Evolutionary conservation across 2,888 invertebrate genomes (phyloP).

Genomic region (Pyrochroa serraticornis): DNA sequence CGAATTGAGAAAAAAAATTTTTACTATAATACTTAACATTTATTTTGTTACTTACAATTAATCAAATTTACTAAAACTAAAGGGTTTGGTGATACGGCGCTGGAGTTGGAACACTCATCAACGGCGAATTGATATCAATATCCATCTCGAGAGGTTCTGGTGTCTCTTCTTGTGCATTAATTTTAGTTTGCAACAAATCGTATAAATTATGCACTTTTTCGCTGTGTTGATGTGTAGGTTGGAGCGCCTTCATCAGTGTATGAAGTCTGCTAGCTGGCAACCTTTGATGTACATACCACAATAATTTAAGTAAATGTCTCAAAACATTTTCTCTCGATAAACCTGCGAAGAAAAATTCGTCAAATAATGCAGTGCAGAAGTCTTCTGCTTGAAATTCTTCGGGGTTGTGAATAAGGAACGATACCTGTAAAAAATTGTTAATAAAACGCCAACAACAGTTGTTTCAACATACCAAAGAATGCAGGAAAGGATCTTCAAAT

Average conservation of each 20-base stretch:
- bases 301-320: slow-evolving; percentile 84
- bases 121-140: slow-evolving; percentile 78
- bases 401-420: slow-evolving; percentile 82
- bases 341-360: slow-evolving; percentile 93
- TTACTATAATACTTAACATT: background rate
- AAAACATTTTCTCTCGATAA: slow-evolving; percentile 89
- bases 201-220: slow-evolving; percentile 84
- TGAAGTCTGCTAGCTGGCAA: slow-evolving; percentile 79
- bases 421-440: slow-evolving; percentile 59
- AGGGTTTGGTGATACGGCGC: slow-evolving; percentile 67
- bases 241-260: slow-evolving; percentile 80
- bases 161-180: slow-evolving; percentile 73
- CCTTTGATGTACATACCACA: slow-evolving; percentile 90
- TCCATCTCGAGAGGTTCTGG: slow-evolving; percentile 65
- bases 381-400: slow-evolving; percentile 94
- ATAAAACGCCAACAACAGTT: no score
- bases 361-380: slow-evolving; percentile 93
- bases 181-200: slow-evolving; percentile 78
- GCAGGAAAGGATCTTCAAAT: slow-evolving; percentile 94
- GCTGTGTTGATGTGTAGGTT: slow-evolving; percentile 79
- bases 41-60: background rate
- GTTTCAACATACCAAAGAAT: slow-evolving; percentile 76
- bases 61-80: background rate
- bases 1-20: no score
- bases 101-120: slow-evolving; percentile 85